Conservation (phyloP, 2,113 vertebrate species). For the Pygoscelis antarcticus region DNA sequence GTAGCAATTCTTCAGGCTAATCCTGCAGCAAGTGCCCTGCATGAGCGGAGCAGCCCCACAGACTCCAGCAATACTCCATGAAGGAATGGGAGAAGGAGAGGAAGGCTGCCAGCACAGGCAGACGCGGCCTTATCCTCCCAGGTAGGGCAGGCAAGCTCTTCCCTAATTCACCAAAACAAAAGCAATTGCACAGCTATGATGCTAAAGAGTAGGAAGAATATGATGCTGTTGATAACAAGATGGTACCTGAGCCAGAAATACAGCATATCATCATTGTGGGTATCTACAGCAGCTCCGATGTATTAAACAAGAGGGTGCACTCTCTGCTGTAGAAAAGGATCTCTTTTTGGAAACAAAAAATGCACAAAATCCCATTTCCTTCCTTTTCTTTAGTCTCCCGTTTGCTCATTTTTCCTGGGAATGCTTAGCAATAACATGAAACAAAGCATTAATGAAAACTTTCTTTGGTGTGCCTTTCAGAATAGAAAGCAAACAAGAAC, state of each 20-base stretch:
- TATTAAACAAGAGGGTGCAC: background rate
- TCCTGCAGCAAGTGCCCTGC: background rate
- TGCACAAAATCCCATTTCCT: background rate
- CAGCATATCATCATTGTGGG: background rate
- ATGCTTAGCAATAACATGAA: background rate
- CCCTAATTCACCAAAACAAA: background rate
- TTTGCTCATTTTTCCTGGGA: background rate
- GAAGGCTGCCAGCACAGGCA: background rate
- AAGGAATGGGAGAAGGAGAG: background rate
- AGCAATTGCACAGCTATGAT: background rate
- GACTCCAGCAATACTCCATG: background rate
- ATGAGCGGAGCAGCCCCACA: background rate
- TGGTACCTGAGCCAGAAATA: background rate
- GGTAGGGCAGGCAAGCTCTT: background rate
- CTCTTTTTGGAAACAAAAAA: background rate
- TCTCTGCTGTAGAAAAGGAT: background rate
- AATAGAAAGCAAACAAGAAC: background rate
- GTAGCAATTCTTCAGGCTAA: background rate
- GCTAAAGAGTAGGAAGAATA: background rate
- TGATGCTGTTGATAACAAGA: background rate
- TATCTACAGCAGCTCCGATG: background rate
- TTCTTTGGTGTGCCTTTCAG: background rate
- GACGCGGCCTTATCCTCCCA: background rate
- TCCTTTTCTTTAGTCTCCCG: background rate
- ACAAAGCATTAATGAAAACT: background rate